phyloP scores from a whole-genome alignment of 2,113 vertebrate genomes.

The Thryonomys swinderianus region DNA sequence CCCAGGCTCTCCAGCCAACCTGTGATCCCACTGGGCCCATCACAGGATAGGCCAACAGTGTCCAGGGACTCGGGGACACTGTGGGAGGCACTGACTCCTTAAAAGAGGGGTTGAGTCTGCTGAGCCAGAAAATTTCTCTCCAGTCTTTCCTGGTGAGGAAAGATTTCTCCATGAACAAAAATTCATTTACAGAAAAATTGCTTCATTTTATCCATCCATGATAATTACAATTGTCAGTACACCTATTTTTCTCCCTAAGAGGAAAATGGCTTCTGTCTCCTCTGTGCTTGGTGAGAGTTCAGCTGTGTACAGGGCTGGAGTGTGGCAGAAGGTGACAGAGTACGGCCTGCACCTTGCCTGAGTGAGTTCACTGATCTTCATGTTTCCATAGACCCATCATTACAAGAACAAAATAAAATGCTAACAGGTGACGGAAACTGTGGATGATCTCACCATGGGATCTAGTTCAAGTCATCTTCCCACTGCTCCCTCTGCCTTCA shows the following conservation, averaged over 20 bases:
- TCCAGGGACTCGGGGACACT: not conserved
- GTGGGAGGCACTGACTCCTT: not conserved
- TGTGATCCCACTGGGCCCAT: not conserved
- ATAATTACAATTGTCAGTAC: not conserved
- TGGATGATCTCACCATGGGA: not conserved
- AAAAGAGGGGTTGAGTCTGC: not conserved
- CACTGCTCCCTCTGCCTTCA: too few species aligned
- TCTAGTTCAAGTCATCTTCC: not conserved
- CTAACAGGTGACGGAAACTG: not conserved
- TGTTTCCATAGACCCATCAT: not conserved
- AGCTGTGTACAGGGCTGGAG: not conserved
- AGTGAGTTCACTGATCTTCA: not conserved
- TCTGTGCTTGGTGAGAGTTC: not conserved
- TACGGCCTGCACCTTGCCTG: not conserved
- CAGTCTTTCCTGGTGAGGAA: too few species aligned
- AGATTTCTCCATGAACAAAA: too few species aligned
- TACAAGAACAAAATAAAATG: not conserved
- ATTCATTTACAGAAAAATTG: too few species aligned
- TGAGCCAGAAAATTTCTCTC: too few species aligned
- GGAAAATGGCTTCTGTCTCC: not conserved
- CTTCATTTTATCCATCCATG: not conserved
- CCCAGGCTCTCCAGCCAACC: rapidly evolving
- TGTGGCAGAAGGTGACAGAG: too few species aligned
- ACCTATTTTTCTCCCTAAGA: not conserved
- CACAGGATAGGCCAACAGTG: not conserved